A percentile compares a stretch with the other conserved stretches of the same genome.
phyloP scores from a whole-genome alignment of 2,113 vertebrate genomes.

The Lonchura striata region DNA sequence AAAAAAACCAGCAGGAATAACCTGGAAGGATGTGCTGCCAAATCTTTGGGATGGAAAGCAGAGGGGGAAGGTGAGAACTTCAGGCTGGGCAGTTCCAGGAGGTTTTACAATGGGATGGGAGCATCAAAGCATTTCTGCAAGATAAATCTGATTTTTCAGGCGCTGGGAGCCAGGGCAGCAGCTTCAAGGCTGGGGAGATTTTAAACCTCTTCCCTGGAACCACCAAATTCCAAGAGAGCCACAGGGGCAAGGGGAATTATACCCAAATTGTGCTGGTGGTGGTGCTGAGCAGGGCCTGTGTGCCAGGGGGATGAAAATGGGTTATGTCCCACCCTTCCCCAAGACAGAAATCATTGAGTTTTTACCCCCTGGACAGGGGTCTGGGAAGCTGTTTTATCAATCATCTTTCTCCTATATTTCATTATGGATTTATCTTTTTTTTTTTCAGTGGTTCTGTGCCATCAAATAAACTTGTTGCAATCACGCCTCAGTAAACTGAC shows the following conservation, averaged over 20 bases:
- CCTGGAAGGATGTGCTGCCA: neutral
- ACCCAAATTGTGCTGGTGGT: too few relatives aligned
- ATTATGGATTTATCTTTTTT: too few relatives aligned
- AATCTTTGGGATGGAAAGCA: neutral
- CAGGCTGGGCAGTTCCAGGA: neutral
- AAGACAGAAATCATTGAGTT: neutral
- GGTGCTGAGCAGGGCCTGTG: neutral
- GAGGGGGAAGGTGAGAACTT: neutral
- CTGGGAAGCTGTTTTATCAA: neutral
- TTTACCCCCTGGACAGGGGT: neutral
- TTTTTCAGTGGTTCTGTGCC: too few relatives aligned
- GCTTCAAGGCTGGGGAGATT: neutral
- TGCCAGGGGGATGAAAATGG: neutral
- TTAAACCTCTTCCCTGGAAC: accelerated
- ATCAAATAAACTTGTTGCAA: neutral
- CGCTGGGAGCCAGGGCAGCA: neutral
- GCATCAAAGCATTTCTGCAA: neutral
- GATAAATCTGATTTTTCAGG: neutral
- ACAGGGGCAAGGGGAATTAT: neutral
- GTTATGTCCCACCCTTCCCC: neutral
- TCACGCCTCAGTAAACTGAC: accelerated
- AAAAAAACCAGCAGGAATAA: neutral
- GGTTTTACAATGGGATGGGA: neutral
- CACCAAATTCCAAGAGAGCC: neutral
- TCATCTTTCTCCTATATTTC: too few relatives aligned